A percentile compares a stretch with the other conserved stretches of the same genome.
Conservation (phyloP, 2,888 invertebrate species). For the Myathropa florea region DNA sequence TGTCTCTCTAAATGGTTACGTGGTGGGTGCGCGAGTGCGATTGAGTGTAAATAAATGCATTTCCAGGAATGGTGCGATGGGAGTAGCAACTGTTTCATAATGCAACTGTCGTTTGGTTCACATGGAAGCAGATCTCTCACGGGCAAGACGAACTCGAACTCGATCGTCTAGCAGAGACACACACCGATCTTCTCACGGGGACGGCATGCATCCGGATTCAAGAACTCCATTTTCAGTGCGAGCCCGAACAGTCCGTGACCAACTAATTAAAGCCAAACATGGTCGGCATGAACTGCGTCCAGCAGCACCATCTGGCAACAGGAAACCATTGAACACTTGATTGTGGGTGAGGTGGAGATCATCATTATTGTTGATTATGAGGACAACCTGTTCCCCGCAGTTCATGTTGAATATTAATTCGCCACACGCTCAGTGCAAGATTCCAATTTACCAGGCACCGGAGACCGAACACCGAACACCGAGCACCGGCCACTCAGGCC, state of each 20-base stretch:
- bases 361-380: constrained; percentile 60
- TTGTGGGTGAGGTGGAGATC: constrained; percentile 58
- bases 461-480: background rate
- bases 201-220: background rate
- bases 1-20: constrained; percentile 43
- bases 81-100: constrained; percentile 61
- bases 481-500: background rate
- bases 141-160: background rate
- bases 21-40: constrained; percentile 39
- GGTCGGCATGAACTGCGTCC: constrained; percentile 29
- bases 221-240: constrained; percentile 6
- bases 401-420: constrained; percentile 64
- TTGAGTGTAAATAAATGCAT: constrained; percentile 22
- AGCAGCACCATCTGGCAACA: constrained; percentile 18
- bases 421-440: constrained; percentile 60
- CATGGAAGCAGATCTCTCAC: constrained; percentile 57
- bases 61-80: constrained; percentile 58
- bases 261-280: constrained; percentile 59
- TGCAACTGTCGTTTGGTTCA: constrained; percentile 39
- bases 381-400: constrained; percentile 61
- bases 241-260: constrained; percentile 38
- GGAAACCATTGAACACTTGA: constrained; percentile 48
- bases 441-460: constrained; percentile 41
- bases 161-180: background rate
- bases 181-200: background rate